Base-by-base conservation (phyloP, 2,888 invertebrate species). In the Conistra vaccinii region DNA sequence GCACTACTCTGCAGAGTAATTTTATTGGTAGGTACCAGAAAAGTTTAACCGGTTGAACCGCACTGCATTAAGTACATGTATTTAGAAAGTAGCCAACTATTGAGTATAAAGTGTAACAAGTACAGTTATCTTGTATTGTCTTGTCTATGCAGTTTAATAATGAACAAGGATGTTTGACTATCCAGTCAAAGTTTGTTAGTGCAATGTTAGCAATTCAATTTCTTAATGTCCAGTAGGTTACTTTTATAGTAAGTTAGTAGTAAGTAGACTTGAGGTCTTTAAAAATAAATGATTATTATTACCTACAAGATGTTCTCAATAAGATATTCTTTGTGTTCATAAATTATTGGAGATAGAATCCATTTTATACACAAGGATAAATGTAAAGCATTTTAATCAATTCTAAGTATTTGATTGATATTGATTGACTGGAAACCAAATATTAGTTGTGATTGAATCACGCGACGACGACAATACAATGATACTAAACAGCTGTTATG, bases 401-500 rank as follows among this genome's bases (percentile, higher is more conserved):
- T 48, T 39, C 1, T 55, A 71, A 42, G n/a, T 73, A 69, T 6
- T 61, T 72, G n/a, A 77, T 70, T 67, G 58, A 68, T 60, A 80
- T 55, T 73, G 51, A 74, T 74, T 80, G 45, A 61, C 35, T 69
- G 55, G 60, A 77, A 78, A 77, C 55, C 63, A 63, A 77, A 74
- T 83, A 68, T 70, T 57, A 73, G 45, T 42, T 61, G 70, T 73
- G 63, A 79, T 80, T 81, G 65, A 84, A 86, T 87, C 81, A 86
- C 73, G 78, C 71, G 76, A 80, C 81, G 65, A 75, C 70, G 78
- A 78, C 74, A 78, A 76, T 75, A 76, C 77, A 77, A 80, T 80
- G 29, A 39, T 74, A 76, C 69, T 65, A 88, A 93, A 93, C 95
- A 95, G 95, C 95, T 95, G 95, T 91, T 94, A 85, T 85, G 88